phyloP scores from a whole-genome alignment of 2,888 invertebrate genomes.

The Cybosia mesomella region DNA sequence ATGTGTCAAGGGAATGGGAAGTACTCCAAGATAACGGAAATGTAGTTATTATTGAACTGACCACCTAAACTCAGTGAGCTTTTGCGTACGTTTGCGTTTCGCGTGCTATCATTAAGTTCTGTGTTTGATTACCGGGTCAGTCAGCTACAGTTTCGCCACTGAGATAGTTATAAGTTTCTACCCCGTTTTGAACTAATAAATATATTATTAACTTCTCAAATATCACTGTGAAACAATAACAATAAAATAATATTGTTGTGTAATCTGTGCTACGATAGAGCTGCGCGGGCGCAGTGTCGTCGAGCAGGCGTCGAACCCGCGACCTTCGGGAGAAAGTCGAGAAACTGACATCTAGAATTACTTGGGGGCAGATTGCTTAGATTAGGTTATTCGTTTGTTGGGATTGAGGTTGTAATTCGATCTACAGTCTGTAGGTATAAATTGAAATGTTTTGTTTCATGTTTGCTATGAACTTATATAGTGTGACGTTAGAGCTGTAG shows the following conservation, averaged over 20 bases:
- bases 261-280: constrained; percentile 57
- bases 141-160: too few relatives aligned
- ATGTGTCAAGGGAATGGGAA: too few relatives aligned
- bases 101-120: too few relatives aligned
- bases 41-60: too few relatives aligned
- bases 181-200: not conserved
- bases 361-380: constrained; percentile 47
- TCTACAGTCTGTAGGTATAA: not conserved
- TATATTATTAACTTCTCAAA: not conserved
- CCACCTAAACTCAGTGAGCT: too few relatives aligned
- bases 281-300: constrained; percentile 48
- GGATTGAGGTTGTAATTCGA: not conserved
- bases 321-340: constrained; percentile 66
- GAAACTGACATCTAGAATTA: constrained; percentile 62
- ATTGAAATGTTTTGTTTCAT: not conserved
- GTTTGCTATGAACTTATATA: not conserved
- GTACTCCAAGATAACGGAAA: too few relatives aligned
- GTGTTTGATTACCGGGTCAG: too few relatives aligned
- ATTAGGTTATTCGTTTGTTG: constrained; percentile 40
- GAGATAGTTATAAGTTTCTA: too few relatives aligned
- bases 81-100: too few relatives aligned
- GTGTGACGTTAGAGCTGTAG: not conserved
- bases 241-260: constrained; percentile 34
- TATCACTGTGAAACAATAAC: constrained; percentile 5
- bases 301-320: constrained; percentile 61